Percentiles rank a stretch among this genome's conserved stretches.
Conservation (phyloP, 2,113 vertebrate genomes). For the Panurus biarmicus region DNA sequence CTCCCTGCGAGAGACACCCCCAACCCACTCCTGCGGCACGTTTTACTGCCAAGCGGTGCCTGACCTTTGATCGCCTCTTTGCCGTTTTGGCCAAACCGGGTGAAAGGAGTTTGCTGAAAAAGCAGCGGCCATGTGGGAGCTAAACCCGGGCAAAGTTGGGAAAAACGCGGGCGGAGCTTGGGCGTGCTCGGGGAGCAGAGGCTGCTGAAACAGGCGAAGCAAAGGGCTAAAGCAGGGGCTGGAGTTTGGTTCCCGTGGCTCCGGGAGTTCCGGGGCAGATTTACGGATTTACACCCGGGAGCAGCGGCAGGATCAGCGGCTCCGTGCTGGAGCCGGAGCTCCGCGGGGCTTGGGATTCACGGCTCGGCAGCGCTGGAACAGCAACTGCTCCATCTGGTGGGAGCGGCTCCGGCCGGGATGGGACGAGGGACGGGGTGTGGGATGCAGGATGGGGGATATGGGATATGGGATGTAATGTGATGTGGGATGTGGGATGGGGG, state of each 20-base stretch:
- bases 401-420: neutral
- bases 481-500: neutral
- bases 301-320: fast-evolving
- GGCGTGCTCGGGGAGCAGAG: fast-evolving
- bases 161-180: neutral
- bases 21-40: fast-evolving
- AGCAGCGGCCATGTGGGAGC: neutral
- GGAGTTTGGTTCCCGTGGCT: fast-evolving
- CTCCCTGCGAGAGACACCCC: fast-evolving
- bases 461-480: neutral
- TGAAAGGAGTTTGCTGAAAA: neutral
- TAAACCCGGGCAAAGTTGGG: neutral
- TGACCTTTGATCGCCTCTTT: neutral
- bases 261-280: neutral
- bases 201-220: fast-evolving
- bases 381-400: conserved; percentile 76
- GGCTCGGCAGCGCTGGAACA: conserved; percentile 9
- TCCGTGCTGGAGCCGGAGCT: neutral
- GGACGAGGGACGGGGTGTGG: fast-evolving
- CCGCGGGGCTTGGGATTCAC: neutral
- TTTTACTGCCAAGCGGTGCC: neutral
- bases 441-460: neutral
- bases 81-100: neutral
- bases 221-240: neutral
- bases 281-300: neutral